A percentile compares a stretch with the other conserved stretches of the same genome.
Evolutionary conservation across 2,113 vertebrate genomes (phyloP).

Genomic region (Athene cunicularia): DNA sequence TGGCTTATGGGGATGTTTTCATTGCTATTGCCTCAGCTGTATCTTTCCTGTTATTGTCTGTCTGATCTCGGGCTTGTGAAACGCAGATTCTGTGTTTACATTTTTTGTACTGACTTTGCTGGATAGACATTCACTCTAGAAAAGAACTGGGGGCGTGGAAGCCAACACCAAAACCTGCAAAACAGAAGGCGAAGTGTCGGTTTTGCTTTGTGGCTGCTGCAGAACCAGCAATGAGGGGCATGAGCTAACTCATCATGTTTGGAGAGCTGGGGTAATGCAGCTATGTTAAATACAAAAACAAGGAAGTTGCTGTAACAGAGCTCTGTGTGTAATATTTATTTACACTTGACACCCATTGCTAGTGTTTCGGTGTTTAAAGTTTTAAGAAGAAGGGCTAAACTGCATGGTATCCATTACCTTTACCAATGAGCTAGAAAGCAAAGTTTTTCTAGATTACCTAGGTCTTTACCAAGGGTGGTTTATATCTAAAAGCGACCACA

Average conservation of each 20-base stretch:
- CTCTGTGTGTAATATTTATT: neutral
- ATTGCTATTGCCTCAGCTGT: neutral
- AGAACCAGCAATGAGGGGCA: neutral
- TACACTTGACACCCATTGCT: neutral
- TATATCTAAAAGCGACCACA: neutral
- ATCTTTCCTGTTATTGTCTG: neutral
- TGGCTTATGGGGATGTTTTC: neutral
- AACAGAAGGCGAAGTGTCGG: neutral
- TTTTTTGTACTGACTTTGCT: neutral
- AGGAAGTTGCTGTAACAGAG: neutral
- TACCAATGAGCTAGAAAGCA: neutral
- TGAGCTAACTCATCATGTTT: neutral
- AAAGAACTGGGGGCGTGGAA: neutral
- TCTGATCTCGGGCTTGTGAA: neutral
- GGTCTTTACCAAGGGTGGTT: neutral
- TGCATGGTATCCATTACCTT: neutral
- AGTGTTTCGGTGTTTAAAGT: neutral
- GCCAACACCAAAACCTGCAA: neutral
- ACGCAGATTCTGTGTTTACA: rapidly evolving
- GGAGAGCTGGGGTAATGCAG: neutral
- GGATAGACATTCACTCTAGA: neutral
- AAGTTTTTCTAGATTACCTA: neutral
- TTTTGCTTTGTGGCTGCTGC: neutral
- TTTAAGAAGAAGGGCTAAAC: neutral
- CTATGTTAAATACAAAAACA: neutral